phyloP scores from a whole-genome alignment of 2,888 invertebrate species.

The Nomada ferruginata region DNA sequence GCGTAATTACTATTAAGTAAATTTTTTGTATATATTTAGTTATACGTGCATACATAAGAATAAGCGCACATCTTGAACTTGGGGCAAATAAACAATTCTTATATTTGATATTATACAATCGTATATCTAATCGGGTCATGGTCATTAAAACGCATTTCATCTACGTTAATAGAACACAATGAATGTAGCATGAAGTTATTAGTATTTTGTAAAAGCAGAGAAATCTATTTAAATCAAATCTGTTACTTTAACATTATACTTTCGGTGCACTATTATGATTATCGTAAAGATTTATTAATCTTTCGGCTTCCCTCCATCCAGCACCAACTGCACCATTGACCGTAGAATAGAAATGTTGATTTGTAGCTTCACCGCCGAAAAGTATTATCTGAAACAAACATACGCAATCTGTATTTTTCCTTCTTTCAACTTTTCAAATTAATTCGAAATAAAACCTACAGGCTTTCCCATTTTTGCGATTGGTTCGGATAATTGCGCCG shows the following conservation, averaged over 20 bases:
- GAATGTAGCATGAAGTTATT: neutral
- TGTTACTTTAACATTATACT: conserved; percentile 6
- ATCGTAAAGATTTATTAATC: conserved; percentile 81
- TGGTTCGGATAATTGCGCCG: conserved; percentile 86
- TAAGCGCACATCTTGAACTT: neutral
- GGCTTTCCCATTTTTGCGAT: conserved; percentile 80
- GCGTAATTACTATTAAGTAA: neutral
- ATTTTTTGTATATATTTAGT: neutral
- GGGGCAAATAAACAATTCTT: neutral
- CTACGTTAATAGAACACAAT: neutral
- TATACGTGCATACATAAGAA: conserved; percentile 10
- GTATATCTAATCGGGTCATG: neutral
- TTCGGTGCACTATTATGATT: conserved; percentile 4
- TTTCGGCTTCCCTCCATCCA: conserved; percentile 89
- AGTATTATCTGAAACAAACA: conserved; percentile 85
- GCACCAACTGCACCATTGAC: conserved; percentile 90
- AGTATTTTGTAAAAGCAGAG: conserved; percentile 18
- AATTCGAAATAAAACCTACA: conserved; percentile 48
- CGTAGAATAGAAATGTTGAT: conserved; percentile 86
- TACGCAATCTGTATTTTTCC: neutral
- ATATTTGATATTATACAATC: conserved; percentile 27
- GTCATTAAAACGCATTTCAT: too few species aligned
- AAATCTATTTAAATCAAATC: conserved; percentile 14
- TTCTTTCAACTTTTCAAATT: neutral
- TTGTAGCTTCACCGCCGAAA: conserved; percentile 89